Base-by-base conservation (phyloP, 2,113 vertebrate species). In the Bostrychus sinensis region DNA sequence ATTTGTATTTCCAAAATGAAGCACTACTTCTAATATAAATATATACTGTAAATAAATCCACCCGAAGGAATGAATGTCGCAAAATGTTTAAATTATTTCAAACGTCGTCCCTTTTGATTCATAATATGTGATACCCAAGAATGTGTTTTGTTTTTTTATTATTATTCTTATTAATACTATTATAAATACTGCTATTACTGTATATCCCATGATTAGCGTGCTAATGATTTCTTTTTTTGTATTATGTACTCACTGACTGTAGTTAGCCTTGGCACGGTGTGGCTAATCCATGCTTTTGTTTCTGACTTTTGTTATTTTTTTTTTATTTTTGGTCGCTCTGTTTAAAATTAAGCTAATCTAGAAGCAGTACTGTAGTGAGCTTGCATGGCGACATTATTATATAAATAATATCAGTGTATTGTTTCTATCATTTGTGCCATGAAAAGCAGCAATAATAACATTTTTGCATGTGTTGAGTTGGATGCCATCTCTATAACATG, bases 351-450 rank as follows among this genome's bases (percentile, higher is more conserved):
- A 82, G 77, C 81, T 86, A 78, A 78, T 53, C 22, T 84, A 82
- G 86, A 68, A 77, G 88, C 83, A 84, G 80, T 92, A 78, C 85
- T 86, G 92, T 92, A 89, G 86, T 93, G 88, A 89, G 81, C 91
- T 91, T 93, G 93, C 93, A 94, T 95, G 92, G 93, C 91, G 62
- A 84, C 75, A 80, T 74, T 71, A 62, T 62, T 66, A 72, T 84
- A 58, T 51, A 86, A 87, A 71, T 75, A 67, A 77, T 46, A 75
- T 12, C 10, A 30, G 72, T 75, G 81, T 61, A 85, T 90, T 83
- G 11, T 84, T 91, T 84, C 80, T 91, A 88, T 93, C 90, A 54
- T 94, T 91, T 93, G 93, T 94, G 92, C 94, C 93, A 95, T 93
- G 89, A 87, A 91, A 92, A 90, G 86, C 89, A 94, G 92, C 92